Percentiles rank a stretch among this genome's conserved stretches.
Evolutionary conservation across 2,113 vertebrate genomes (phyloP).

Genomic region (Pseudorhombus dupliciocellatus): DNA sequence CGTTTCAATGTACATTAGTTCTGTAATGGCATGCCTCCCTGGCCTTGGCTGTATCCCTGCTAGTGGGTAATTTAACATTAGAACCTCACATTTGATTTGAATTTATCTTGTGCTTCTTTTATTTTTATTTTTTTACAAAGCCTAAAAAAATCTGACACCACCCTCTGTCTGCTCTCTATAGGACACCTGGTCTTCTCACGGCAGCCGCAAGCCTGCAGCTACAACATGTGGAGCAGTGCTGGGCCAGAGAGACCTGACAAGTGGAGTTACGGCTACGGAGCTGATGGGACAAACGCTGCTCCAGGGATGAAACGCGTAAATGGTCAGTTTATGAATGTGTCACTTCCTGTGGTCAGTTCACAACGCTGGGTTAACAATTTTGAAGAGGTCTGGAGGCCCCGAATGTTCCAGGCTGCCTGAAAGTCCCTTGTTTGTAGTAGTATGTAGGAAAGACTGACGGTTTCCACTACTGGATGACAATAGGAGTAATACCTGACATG

Average conservation of each 20-base stretch:
- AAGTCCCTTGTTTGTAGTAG: not conserved
- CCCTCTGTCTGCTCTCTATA: not conserved
- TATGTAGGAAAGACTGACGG: not conserved
- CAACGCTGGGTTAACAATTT: not conserved
- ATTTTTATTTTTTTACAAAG: not conserved
- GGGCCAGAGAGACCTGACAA: constrained; percentile 7
- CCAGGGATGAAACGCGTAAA: not conserved
- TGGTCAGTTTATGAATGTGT: not conserved
- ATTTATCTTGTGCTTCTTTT: not conserved
- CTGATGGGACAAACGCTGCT: not conserved
- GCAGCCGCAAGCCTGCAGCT: not conserved
- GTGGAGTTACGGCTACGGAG: not conserved
- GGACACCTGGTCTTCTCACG: too few species aligned
- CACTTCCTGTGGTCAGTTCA: not conserved
- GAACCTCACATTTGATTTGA: too few species aligned
- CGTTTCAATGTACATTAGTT: not conserved
- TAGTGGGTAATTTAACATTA: too few species aligned
- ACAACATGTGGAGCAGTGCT: not conserved
- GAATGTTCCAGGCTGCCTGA: not conserved
- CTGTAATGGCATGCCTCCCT: not conserved
- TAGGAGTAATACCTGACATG: not conserved
- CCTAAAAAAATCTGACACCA: not conserved
- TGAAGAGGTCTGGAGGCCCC: not conserved
- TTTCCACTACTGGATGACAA: not conserved
- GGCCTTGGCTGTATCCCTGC: too few species aligned